A percentile compares a stretch with the other conserved stretches of the same genome.
Conservation (phyloP, 2,797 vertebrate species). For the Cetoscarus ocellatus region DNA sequence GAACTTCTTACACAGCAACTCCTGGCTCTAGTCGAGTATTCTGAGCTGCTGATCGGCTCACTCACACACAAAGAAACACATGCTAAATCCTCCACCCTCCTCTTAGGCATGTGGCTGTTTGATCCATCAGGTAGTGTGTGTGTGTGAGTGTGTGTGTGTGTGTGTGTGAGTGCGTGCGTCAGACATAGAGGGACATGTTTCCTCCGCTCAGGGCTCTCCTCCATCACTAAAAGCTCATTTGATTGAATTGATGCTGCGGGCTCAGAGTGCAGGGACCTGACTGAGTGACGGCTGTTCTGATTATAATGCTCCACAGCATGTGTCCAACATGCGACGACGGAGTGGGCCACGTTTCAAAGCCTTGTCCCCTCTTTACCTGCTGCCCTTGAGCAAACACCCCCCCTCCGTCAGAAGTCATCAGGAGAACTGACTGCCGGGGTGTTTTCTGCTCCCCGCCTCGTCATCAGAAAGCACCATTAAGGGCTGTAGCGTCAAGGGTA, state of each 20-base stretch:
- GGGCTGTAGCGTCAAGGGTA: constrained; percentile 64
- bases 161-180: constrained; percentile 60
- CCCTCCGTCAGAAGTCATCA: constrained; percentile 46
- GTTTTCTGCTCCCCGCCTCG: constrained; percentile 56
- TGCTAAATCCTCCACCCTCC: constrained; percentile 7
- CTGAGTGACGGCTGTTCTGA: constrained; percentile 59
- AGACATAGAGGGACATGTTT: constrained; percentile 69
- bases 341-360: constrained; percentile 32
- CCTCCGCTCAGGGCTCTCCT: constrained; percentile 54
- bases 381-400: constrained; percentile 55
- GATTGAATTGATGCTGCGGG: constrained; percentile 58
- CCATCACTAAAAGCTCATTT: constrained; percentile 62
- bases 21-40: constrained; percentile 47
- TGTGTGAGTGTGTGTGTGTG: constrained; percentile 36
- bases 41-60: constrained; percentile 47
- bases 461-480: constrained; percentile 62
- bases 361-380: constrained; percentile 21
- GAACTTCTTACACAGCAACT: constrained; percentile 64
- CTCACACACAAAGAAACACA: constrained; percentile 24
- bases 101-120: not conserved
- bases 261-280: constrained; percentile 19
- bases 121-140: not conserved
- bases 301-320: constrained; percentile 57
- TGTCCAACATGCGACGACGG: constrained; percentile 55
- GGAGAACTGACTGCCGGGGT: constrained; percentile 51